A percentile compares a stretch with the other conserved stretches of the same genome.
Conservation (phyloP, 2,797 vertebrate species). For the Hephaestus fuliginosus region DNA sequence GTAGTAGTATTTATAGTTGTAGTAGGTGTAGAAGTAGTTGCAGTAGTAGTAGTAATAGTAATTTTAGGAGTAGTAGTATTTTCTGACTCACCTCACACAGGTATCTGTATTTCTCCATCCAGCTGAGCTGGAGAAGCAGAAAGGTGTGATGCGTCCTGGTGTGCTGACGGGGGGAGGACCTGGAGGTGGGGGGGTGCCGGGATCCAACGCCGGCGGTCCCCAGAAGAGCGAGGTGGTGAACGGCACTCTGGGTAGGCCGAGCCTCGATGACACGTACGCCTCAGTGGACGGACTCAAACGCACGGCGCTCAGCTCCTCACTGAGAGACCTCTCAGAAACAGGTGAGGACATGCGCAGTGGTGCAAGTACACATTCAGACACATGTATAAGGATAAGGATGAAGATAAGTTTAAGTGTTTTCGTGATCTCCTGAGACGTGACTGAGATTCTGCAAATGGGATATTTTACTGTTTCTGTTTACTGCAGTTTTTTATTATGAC, state of each 20-base stretch:
- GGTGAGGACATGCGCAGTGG: slow-evolving; percentile 73
- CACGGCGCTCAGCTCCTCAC: slow-evolving; percentile 93
- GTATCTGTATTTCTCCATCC: slow-evolving; percentile 17
- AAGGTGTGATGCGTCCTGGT: slow-evolving; percentile 92
- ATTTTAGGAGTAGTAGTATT: too few relatives aligned
- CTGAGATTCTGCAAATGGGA: slow-evolving; percentile 5
- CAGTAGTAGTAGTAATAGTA: too few relatives aligned
- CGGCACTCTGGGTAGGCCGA: slow-evolving; percentile 89
- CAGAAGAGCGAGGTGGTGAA: slow-evolving; percentile 89
- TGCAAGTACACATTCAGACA: not conserved
- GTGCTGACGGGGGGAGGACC: slow-evolving; percentile 67
- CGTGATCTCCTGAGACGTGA: not conserved
- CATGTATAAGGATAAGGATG: too few relatives aligned
- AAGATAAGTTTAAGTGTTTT: not conserved
- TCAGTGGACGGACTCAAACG: slow-evolving; percentile 92
- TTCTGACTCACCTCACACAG: too few relatives aligned
- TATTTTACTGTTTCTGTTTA: slow-evolving; percentile 13
- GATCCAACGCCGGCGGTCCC: slow-evolving; percentile 23
- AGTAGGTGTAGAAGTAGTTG: too few relatives aligned
- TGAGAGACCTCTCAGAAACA: slow-evolving; percentile 93
- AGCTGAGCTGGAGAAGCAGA: slow-evolving; percentile 96
- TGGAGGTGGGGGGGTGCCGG: slow-evolving; percentile 30
- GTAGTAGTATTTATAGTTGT: too few relatives aligned
- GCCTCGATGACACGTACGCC: slow-evolving; percentile 93
- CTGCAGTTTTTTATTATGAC: slow-evolving; percentile 2